Evolutionary conservation across 2,797 vertebrate species (phyloP).

Genomic region (Eremophila alpestris): DNA sequence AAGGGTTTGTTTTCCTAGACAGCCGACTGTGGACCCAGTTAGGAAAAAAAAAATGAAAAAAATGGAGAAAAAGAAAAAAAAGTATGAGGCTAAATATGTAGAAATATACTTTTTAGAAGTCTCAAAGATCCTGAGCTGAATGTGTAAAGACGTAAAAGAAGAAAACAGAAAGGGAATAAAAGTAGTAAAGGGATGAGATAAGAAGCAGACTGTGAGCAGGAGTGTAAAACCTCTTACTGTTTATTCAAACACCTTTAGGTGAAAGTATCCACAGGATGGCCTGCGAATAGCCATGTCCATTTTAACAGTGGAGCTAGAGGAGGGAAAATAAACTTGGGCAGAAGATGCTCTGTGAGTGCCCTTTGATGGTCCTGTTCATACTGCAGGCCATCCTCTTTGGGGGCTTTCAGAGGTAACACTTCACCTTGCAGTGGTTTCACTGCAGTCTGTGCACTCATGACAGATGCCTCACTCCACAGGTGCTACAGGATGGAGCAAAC

Average conservation of each 20-base stretch:
- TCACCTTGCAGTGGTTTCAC: neutral
- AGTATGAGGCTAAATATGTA: neutral
- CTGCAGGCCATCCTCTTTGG: neutral
- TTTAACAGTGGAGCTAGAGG: neutral
- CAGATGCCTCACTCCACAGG: neutral
- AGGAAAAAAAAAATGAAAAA: neutral
- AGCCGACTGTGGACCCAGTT: neutral
- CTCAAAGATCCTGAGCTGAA: neutral
- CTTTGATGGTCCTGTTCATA: neutral
- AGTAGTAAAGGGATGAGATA: neutral
- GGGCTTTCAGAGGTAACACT: neutral
- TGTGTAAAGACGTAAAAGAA: neutral
- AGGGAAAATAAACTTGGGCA: neutral
- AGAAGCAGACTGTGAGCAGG: neutral
- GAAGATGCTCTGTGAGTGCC: neutral
- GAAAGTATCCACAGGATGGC: neutral
- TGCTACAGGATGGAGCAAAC: neutral
- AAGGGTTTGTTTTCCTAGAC: neutral
- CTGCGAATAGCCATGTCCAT: neutral
- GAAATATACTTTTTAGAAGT: neutral
- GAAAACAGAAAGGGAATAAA: neutral
- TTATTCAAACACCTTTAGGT: neutral
- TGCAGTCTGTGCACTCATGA: rapidly evolving
- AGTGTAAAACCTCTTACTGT: neutral
- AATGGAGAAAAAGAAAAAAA: neutral